A percentile compares a stretch with the other conserved stretches of the same genome.
Conservation (phyloP, 2,113 vertebrate genomes). For the Fukomys damarensis region DNA sequence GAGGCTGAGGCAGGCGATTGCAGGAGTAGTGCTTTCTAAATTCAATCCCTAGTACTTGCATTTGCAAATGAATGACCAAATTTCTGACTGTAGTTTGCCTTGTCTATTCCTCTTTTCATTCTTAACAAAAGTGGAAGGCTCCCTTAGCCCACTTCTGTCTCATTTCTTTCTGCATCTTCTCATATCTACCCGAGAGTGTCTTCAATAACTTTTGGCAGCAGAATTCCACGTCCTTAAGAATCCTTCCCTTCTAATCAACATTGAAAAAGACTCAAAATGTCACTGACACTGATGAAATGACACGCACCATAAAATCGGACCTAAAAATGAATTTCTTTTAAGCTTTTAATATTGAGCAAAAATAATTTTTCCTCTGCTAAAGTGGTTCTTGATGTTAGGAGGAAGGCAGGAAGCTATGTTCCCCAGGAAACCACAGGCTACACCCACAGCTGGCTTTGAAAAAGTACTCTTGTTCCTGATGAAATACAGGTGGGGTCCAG, state of each 20-base stretch:
- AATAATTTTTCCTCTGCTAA: slow-evolving; percentile 20
- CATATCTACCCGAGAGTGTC: background rate
- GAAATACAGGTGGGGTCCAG: background rate
- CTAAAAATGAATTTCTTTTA: slow-evolving; percentile 24
- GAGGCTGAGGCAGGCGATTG: background rate
- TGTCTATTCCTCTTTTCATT: background rate
- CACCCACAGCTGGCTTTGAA: background rate
- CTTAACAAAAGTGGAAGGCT: background rate
- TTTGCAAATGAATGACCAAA: slow-evolving; percentile 47
- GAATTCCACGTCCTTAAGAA: slow-evolving; percentile 28
- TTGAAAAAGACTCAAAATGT: background rate
- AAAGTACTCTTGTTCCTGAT: background rate
- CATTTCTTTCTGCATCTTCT: slow-evolving; percentile 3
- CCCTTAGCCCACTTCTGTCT: background rate
- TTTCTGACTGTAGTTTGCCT: background rate
- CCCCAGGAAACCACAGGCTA: background rate
- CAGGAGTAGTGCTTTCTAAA: background rate
- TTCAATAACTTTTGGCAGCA: background rate
- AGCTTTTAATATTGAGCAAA: background rate
- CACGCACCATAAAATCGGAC: background rate
- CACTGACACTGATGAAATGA: background rate
- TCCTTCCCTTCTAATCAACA: background rate
- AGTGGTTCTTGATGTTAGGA: background rate
- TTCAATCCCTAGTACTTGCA: background rate
- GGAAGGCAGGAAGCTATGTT: background rate